Percentiles rank a stretch among this genome's conserved stretches.
Conservation (phyloP, 1,140 invertebrate genomes). For the Venturia canescens region DNA sequence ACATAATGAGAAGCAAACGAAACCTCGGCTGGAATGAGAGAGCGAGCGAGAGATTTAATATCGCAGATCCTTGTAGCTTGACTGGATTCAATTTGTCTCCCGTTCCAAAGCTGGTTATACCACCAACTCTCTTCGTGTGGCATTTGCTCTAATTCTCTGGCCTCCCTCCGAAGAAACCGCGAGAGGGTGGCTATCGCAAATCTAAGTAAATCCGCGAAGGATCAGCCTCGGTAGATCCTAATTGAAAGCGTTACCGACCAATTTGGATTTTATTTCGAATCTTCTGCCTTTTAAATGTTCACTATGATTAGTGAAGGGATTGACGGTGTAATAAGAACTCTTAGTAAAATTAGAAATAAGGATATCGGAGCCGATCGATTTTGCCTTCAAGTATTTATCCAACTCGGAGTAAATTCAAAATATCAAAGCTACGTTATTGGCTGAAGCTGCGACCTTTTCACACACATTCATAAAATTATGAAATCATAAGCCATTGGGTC, state of each 20-base stretch:
- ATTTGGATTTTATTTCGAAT: slow-evolving; percentile 34
- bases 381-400: too few species aligned
- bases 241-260: slow-evolving; percentile 49
- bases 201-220: slow-evolving; percentile 48
- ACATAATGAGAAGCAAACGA: not conserved
- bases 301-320: slow-evolving; percentile 5
- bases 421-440: too few species aligned
- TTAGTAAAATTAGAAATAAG: not conserved
- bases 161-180: slow-evolving; percentile 19
- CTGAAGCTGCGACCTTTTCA: not conserved
- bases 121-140: slow-evolving; percentile 15
- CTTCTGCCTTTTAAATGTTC: slow-evolving; percentile 27
- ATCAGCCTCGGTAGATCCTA: slow-evolving; percentile 44
- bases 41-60: not conserved
- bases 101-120: slow-evolving; percentile 30
- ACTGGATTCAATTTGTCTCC: slow-evolving; percentile 41
- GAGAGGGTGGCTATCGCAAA: slow-evolving; percentile 45
- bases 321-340: not conserved
- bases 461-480: too few species aligned
- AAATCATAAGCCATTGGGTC: too few species aligned
- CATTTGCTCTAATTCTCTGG: slow-evolving; percentile 38
- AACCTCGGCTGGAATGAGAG: not conserved
- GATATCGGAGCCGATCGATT: not conserved
- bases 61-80: not conserved
- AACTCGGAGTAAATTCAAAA: too few species aligned